Evolutionary conservation across 2,888 invertebrate species (phyloP).

Genomic region (Lasioglossum calceatum): DNA sequence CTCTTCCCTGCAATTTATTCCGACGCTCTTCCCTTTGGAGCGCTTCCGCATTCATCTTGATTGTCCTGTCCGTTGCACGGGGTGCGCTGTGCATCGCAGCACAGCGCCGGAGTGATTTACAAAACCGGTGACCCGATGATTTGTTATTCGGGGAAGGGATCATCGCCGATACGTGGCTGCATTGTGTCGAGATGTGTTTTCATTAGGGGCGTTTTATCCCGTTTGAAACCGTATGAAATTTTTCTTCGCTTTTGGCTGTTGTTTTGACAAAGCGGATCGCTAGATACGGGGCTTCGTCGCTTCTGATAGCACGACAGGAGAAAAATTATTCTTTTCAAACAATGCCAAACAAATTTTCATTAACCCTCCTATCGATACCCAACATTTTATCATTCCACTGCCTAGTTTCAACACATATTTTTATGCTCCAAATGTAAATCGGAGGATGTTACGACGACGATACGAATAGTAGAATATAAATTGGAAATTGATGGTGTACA

Average conservation of each 20-base stretch:
- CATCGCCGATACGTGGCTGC: neutral
- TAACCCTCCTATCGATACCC: too few relatives aligned
- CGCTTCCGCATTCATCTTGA: conserved; percentile 5
- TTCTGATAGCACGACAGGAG: too few relatives aligned
- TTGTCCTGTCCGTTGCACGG: conserved; percentile 15
- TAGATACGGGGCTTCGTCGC: too few relatives aligned
- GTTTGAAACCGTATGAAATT: neutral
- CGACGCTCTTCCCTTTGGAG: conserved; percentile 16
- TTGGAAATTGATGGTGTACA: neutral
- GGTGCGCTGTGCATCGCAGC: neutral
- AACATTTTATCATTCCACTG: too few relatives aligned
- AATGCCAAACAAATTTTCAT: too few relatives aligned
- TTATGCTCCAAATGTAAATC: too few relatives aligned
- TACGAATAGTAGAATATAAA: neutral
- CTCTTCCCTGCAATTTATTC: conserved; percentile 33
- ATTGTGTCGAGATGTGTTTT: neutral
- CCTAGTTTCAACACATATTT: too few relatives aligned
- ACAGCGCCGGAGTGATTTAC: neutral
- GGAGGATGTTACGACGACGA: neutral
- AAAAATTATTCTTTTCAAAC: too few relatives aligned
- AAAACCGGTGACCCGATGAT: neutral
- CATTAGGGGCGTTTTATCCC: neutral
- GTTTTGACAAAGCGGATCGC: too few relatives aligned
- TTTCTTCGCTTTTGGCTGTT: neutral
- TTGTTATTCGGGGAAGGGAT: neutral